phyloP scores from a whole-genome alignment of 2,888 invertebrate species.

The Myopa tessellatipennis region DNA sequence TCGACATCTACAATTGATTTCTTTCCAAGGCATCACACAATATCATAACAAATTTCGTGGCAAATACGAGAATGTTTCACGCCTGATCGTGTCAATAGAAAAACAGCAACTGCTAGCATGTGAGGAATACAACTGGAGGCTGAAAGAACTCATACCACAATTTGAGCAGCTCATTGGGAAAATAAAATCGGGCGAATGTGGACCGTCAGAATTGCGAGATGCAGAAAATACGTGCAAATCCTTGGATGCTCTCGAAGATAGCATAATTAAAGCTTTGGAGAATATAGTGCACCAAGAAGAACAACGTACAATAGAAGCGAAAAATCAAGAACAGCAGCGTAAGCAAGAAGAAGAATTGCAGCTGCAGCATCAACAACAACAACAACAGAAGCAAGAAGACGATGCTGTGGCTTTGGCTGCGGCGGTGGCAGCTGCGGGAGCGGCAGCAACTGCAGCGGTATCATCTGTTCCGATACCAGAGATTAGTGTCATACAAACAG shows the following conservation, averaged over 20 bases:
- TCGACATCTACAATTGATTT: conserved; percentile 56
- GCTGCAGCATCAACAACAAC: conserved; percentile 41
- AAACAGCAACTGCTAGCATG: conserved; percentile 65
- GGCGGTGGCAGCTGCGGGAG: conserved; percentile 11
- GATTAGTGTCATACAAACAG: not conserved
- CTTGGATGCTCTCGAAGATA: conserved; percentile 69
- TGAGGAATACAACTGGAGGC: conserved; percentile 64
- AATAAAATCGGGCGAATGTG: conserved; percentile 67
- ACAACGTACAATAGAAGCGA: conserved; percentile 38
- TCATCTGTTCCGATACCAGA: not conserved
- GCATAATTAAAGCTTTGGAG: conserved; percentile 64
- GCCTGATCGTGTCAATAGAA: conserved; percentile 66
- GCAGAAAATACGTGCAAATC: conserved; percentile 70
- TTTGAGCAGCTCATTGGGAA: conserved; percentile 60
- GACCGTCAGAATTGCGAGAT: conserved; percentile 70
- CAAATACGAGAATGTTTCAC: conserved; percentile 72
- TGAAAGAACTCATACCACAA: conserved; percentile 60
- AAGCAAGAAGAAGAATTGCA: conserved; percentile 47
- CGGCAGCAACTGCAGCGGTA: conserved; percentile 32
- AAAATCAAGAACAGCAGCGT: conserved; percentile 45
- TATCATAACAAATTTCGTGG: conserved; percentile 72
- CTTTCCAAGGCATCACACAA: conserved; percentile 71
- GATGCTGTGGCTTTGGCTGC: too few relatives aligned
- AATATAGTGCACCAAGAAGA: conserved; percentile 54
- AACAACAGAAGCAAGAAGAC: conserved; percentile 40